Evolutionary conservation across 2,113 vertebrate genomes (phyloP).

Genomic region (Mugil cephalus): DNA sequence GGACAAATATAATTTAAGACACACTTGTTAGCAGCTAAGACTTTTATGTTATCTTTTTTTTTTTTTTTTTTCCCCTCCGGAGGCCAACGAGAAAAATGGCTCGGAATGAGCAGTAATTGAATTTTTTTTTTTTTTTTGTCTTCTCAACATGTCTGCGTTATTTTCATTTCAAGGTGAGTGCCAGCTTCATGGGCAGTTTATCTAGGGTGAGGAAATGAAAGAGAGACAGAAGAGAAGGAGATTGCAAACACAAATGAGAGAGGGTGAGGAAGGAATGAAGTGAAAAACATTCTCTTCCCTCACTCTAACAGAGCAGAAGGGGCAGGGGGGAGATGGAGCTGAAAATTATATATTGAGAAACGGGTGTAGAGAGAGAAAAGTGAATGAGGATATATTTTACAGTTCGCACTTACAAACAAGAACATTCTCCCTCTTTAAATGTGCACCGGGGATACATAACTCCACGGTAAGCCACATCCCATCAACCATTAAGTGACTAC

Average conservation of each 20-base stretch:
- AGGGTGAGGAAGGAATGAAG: neutral
- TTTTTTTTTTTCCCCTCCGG: neutral
- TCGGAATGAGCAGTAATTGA: slow-evolving; percentile 25
- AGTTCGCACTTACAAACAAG: slow-evolving; percentile 18
- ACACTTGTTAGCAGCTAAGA: neutral
- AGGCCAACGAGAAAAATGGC: slow-evolving; percentile 30
- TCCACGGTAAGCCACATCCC: slow-evolving; percentile 42
- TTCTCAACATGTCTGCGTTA: slow-evolving; percentile 49
- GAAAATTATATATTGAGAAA: neutral
- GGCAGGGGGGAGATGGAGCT: neutral
- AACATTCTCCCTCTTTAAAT: slow-evolving; percentile 20
- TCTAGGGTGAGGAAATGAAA: slow-evolving; percentile 35
- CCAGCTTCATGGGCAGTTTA: slow-evolving; percentile 38
- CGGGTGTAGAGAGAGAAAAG: neutral
- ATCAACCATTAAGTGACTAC: slow-evolving; percentile 40
- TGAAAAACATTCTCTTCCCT: slow-evolving; percentile 3
- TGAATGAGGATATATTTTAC: slow-evolving; percentile 27
- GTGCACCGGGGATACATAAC: slow-evolving; percentile 18
- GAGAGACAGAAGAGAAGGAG: neutral
- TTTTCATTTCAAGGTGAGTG: slow-evolving; percentile 57
- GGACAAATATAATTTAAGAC: slow-evolving; percentile 1
- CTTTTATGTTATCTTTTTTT: neutral
- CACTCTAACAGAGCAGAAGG: neutral
- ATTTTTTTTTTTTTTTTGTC: slow-evolving; percentile 47
- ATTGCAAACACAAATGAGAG: neutral